Conservation (phyloP, 2,113 vertebrate species). For the Sebastes schlegelii region DNA sequence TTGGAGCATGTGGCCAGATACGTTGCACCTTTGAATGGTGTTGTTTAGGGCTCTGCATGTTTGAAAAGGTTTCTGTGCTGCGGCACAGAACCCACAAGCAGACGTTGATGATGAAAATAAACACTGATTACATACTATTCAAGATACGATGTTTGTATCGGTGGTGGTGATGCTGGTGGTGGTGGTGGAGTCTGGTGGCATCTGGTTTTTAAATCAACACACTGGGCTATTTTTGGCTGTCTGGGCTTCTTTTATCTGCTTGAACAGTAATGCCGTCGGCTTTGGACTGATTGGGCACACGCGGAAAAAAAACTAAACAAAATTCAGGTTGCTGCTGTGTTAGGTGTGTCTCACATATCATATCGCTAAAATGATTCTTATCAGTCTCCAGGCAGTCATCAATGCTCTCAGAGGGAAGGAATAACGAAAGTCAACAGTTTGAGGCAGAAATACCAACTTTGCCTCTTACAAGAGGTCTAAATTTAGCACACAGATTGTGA, state of each 20-base stretch:
- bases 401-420: conserved; percentile 2
- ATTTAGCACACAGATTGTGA: conserved; percentile 33
- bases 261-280: neutral
- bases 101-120: conserved; percentile 27
- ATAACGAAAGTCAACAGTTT: conserved; percentile 8
- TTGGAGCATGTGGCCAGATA: too few relatives aligned
- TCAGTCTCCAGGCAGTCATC: conserved; percentile 33
- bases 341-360: neutral
- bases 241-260: conserved; percentile 12
- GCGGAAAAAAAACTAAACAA: neutral
- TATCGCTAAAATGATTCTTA: conserved; percentile 42
- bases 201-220: conserved; percentile 16
- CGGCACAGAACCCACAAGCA: neutral
- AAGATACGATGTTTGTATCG: conserved; percentile 12
- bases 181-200: neutral
- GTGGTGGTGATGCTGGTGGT: neutral
- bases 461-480: conserved; percentile 32
- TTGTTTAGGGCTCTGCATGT: neutral
- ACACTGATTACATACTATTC: conserved; percentile 30
- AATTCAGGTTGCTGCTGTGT: neutral
- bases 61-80: neutral
- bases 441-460: conserved; percentile 31
- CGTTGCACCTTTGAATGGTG: too few relatives aligned
- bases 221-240: neutral
- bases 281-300: neutral